Evolutionary conservation across 2,797 vertebrate genomes (phyloP).

Genomic region (Sebastes melanostomus): DNA sequence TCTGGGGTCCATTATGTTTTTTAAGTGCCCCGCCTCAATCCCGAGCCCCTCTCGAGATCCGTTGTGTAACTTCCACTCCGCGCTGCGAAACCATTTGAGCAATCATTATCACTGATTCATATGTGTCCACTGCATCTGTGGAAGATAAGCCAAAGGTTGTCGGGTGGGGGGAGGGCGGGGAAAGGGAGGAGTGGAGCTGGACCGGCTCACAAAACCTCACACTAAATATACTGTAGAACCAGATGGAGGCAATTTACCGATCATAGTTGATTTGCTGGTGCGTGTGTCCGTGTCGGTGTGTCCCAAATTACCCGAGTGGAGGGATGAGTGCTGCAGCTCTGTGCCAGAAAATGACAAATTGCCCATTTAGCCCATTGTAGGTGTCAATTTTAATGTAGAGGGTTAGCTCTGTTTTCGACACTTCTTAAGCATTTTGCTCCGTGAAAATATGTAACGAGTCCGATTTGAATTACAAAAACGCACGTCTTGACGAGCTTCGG

Average conservation of each 20-base stretch:
- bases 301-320: constrained; percentile 61
- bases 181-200: background rate
- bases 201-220: constrained; percentile 7
- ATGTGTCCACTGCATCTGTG: background rate
- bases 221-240: constrained; percentile 52
- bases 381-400: constrained; percentile 65
- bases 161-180: background rate
- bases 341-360: constrained; percentile 73
- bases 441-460: constrained; percentile 40
- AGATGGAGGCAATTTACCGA: constrained; percentile 69
- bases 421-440: constrained; percentile 42
- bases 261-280: constrained; percentile 60
- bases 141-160: constrained; percentile 9
- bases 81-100: constrained; percentile 8
- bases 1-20: constrained; percentile 1
- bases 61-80: background rate
- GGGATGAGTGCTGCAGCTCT: constrained; percentile 59
- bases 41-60: background rate
- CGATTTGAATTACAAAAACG: constrained; percentile 49
- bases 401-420: constrained; percentile 46
- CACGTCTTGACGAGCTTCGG: background rate
- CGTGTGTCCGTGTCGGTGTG: constrained; percentile 1
- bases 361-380: constrained; percentile 71
- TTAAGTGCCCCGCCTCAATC: background rate
- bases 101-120: constrained; percentile 12